Evolutionary conservation across 2,113 vertebrate species (phyloP).

Genomic region (Seriola quinqueradiata): DNA sequence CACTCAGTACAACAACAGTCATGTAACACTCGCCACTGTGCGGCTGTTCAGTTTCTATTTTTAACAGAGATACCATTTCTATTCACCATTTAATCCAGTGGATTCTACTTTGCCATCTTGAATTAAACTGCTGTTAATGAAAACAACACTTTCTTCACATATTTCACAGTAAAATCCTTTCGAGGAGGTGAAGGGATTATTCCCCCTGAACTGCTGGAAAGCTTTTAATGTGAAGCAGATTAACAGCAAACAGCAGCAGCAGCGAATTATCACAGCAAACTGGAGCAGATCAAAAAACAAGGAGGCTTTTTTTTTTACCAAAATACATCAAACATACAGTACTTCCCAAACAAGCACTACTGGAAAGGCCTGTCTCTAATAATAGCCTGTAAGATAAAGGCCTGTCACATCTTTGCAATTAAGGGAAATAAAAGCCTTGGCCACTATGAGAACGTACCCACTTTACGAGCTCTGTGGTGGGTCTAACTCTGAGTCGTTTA

Average conservation of each 20-base stretch:
- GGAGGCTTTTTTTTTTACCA: background rate
- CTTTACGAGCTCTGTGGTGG: background rate
- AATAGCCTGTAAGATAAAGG: background rate
- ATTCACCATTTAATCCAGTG: background rate
- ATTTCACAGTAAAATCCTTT: constrained; percentile 31
- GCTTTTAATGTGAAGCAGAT: constrained; percentile 48
- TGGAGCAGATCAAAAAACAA: constrained; percentile 28
- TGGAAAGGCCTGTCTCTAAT: background rate
- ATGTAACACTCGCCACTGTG: background rate
- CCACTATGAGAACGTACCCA: background rate
- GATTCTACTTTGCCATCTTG: constrained; percentile 15
- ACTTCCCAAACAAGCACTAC: background rate
- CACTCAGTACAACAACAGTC: background rate
- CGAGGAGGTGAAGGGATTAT: constrained; percentile 35
- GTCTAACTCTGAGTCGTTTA: background rate
- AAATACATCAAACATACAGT: constrained; percentile 6
- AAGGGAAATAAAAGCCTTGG: background rate
- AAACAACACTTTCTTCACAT: constrained; percentile 16
- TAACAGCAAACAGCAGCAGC: constrained; percentile 30
- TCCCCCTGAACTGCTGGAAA: constrained; percentile 30
- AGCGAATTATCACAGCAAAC: constrained; percentile 34
- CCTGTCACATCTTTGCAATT: background rate
- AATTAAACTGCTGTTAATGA: constrained; percentile 31
- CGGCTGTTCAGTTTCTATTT: background rate
- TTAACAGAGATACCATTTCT: background rate